phyloP scores from a whole-genome alignment of 2,888 invertebrate species.

The Deilephila elpenor region DNA sequence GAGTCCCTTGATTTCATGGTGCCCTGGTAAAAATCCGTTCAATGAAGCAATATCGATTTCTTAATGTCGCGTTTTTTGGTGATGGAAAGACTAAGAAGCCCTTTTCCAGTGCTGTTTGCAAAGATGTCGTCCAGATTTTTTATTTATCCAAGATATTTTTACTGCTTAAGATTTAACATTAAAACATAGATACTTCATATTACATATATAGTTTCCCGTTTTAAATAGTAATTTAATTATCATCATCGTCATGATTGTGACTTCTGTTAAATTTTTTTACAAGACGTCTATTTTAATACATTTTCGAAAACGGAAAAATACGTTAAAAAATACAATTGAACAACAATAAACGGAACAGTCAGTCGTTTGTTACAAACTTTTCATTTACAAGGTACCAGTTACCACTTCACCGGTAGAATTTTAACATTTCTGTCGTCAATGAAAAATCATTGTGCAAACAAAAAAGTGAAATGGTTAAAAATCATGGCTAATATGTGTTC shows the following conservation, averaged over 20 bases:
- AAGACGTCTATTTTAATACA: no score
- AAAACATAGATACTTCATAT: no score
- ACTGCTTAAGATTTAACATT: no score
- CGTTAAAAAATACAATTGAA: no score
- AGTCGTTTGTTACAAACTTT: background rate
- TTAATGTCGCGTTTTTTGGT: background rate
- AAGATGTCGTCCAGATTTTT: background rate
- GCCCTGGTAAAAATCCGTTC: constrained; percentile 63
- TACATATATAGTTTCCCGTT: no score
- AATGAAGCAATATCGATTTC: constrained; percentile 58
- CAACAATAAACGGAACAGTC: no score
- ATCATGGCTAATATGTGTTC: constrained; percentile 73
- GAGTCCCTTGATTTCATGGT: constrained; percentile 42
- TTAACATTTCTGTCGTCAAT: constrained; percentile 3
- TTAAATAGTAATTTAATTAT: no score
- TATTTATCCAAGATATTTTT: background rate
- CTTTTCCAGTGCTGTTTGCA: background rate
- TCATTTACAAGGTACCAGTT: no score
- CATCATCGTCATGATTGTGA: no score
- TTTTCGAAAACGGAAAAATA: no score
- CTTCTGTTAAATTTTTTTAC: no score
- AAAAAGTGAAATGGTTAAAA: constrained; percentile 56
- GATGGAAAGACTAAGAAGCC: constrained; percentile 39
- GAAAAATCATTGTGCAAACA: background rate
- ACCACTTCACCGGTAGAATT: background rate